Evolutionary conservation across 92 coral and sea anemone genomes (phyloP).

Genomic region (Palythoa caribaeorum): DNA sequence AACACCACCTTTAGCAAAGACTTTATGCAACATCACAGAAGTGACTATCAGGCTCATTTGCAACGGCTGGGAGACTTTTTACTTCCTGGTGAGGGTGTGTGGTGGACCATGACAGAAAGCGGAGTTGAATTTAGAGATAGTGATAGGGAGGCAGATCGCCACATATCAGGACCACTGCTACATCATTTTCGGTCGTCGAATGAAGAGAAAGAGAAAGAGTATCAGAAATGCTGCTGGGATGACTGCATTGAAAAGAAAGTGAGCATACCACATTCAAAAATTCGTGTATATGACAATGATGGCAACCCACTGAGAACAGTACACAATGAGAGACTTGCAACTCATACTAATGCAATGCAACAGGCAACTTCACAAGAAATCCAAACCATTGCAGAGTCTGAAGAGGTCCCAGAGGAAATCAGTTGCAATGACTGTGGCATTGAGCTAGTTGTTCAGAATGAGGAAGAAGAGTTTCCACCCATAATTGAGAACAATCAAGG

Average conservation of each 20-base stretch:
- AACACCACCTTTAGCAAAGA: conserved; percentile 55
- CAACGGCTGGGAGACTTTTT: conserved; percentile 54
- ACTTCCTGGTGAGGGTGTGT: conserved; percentile 57
- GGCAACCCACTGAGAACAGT: conserved; percentile 35
- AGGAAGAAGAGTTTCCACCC: not conserved
- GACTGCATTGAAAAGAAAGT: conserved; percentile 43
- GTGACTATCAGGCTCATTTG: conserved; percentile 55
- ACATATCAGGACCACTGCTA: conserved; percentile 49
- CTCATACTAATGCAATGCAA: not conserved
- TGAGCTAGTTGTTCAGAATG: conserved; percentile 1
- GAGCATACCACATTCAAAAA: conserved; percentile 39
- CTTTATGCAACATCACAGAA: conserved; percentile 25
- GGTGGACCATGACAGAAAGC: conserved; percentile 54
- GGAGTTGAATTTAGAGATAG: conserved; percentile 62
- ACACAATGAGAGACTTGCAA: conserved; percentile 10
- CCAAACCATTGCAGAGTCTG: conserved; percentile 11
- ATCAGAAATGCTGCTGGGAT: conserved; percentile 54
- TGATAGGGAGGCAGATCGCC: conserved; percentile 34
- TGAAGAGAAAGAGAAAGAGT: conserved; percentile 48
- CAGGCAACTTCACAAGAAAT: conserved; percentile 6
- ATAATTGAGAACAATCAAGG: conserved; percentile 1
- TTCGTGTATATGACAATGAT: conserved; percentile 38
- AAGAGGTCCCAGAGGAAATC: conserved; percentile 5
- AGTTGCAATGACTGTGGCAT: not conserved
- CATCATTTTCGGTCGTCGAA: conserved; percentile 57